Base-by-base conservation (phyloP, 2,797 vertebrate genomes). In the Antrozous pallidus region DNA sequence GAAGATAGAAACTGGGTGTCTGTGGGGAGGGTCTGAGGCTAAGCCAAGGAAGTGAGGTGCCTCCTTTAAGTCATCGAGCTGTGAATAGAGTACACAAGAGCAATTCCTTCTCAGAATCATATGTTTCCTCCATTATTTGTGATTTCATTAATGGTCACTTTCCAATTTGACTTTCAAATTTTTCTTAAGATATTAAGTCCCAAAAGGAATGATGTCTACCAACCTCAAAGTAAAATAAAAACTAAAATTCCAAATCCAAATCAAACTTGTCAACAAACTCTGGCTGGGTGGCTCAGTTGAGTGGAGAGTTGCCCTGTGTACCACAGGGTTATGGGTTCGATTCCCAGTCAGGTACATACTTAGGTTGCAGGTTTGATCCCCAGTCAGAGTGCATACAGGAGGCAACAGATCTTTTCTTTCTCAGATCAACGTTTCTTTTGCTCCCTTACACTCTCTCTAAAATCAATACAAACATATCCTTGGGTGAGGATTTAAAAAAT, bases 41-140 rank as follows among this genome's bases (percentile, higher is more conserved):
- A 24, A 51, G 63, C 28, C 20, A 38, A 79, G 54, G 77, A 58
- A 61, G 22, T 36, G 49, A 78, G 74, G 49, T 36, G 13, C 22
- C 58, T 13, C 11, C 1, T 0, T 8, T 65, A 22, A 8, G 45
- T 17, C 24, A 0, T 6, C 0, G 7, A 26, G 36, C n/a, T 1
- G 2, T 4, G 40, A 36, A 20, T 0, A 17, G 54, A 10, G 1
- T 4, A 13, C 4, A 0, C 12, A 1, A 2, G 0, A 10, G 6
- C 56, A 31, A 1, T 2, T 14, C 5, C 16, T 7, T 13, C 28
- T 17, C 28, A 1, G 11, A 13, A 2, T 3, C 36, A 17, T 16
- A 0, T 7, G 18, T 14, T 18, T 33, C 47, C 18, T 77, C 26
- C 8, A 0, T 7, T 6, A 4, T 1, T 78, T 58, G 26, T 11